These are phyloP conservation scores for Dione vanillae DNA, from an alignment of 2,888 invertebrate genomes.

Conservation along the genomic window DNA sequence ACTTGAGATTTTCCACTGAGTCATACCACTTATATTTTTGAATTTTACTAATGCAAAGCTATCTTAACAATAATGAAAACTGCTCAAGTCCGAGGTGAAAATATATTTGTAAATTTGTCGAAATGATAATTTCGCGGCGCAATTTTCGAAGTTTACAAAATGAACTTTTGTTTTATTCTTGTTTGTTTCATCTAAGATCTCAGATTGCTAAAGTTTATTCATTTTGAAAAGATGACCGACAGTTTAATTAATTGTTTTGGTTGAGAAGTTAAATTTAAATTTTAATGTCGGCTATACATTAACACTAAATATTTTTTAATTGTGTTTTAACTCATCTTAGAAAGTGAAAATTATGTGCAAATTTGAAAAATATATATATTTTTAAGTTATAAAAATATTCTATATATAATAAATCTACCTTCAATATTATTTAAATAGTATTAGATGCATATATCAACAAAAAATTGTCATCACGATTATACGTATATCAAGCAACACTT, in stretches of 20 bases:
- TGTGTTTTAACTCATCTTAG: background rate
- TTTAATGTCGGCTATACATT: slow-evolving; percentile 3
- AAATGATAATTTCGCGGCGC: slow-evolving; percentile 39
- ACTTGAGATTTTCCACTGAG: background rate
- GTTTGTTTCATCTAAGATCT: slow-evolving; percentile 13
- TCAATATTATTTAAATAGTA: too few relatives aligned
- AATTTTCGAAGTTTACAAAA: slow-evolving; percentile 39
- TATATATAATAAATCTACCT: too few relatives aligned
- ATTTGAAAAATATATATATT: too few relatives aligned
- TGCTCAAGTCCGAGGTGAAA: slow-evolving; percentile 27
- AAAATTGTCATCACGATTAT: too few relatives aligned
- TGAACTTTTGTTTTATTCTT: slow-evolving; percentile 37
- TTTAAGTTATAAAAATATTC: too few relatives aligned
- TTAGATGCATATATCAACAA: too few relatives aligned
- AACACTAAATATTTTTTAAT: too few relatives aligned
- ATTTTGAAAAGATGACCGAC: slow-evolving; percentile 26
- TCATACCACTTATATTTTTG: background rate
- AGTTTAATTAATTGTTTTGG: slow-evolving; percentile 24
- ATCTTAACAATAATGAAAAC: background rate
- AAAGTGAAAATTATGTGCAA: background rate
- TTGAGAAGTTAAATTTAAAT: slow-evolving; percentile 3
- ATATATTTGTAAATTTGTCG: slow-evolving; percentile 42
- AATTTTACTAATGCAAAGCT: slow-evolving; percentile 1
- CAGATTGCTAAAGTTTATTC: slow-evolving; percentile 37
- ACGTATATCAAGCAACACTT: too few relatives aligned